Conservation (phyloP, 2,797 vertebrate genomes). For the Anolis apletophallus region DNA sequence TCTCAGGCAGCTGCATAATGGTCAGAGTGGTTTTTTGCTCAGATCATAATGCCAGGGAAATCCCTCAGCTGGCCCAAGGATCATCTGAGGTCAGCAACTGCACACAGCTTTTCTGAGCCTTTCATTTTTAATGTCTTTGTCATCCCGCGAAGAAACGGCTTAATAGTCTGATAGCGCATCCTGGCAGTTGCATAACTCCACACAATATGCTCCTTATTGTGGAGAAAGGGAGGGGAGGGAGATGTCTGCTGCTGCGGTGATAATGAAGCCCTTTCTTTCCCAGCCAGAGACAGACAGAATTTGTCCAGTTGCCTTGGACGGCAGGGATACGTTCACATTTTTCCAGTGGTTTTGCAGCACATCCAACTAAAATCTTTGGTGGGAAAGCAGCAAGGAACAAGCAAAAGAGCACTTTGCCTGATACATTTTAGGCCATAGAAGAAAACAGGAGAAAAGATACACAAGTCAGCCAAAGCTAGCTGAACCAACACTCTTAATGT, state of each 20-base stretch:
- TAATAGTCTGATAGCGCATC: background rate
- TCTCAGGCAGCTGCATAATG: background rate
- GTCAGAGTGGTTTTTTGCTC: background rate
- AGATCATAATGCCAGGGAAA: accelerated
- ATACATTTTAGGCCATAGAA: background rate
- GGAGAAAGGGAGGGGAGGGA: background rate
- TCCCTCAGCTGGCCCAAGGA: slow-evolving; percentile 9
- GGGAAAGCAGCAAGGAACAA: background rate
- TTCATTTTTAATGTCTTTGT: slow-evolving; percentile 11
- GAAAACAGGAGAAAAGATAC: background rate
- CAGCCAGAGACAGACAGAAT: background rate
- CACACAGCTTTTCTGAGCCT: slow-evolving; percentile 23
- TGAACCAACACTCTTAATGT: background rate
- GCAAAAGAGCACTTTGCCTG: background rate
- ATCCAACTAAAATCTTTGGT: background rate
- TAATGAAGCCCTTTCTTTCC: slow-evolving; percentile 15
- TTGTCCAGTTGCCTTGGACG: slow-evolving; percentile 12
- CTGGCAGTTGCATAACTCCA: background rate
- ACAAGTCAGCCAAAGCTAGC: background rate
- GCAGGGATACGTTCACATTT: background rate
- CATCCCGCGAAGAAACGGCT: background rate
- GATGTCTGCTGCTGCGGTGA: accelerated
- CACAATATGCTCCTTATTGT: background rate
- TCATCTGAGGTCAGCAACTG: slow-evolving; percentile 11
- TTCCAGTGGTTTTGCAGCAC: background rate